Base-by-base conservation (phyloP, 2,113 vertebrate species). In the Chamaea fasciata region DNA sequence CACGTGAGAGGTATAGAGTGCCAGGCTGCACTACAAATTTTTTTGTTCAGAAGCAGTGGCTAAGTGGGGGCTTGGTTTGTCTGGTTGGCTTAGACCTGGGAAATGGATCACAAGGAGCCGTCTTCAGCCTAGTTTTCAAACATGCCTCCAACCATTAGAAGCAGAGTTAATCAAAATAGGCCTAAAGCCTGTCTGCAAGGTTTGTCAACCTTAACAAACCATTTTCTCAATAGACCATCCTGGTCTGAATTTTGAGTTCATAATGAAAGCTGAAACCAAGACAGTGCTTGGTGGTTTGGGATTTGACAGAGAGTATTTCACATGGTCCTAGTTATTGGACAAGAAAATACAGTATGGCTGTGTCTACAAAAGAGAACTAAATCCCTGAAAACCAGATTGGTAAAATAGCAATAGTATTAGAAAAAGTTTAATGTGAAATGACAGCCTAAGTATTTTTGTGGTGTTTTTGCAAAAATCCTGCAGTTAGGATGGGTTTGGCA, bases 281-380 rank as follows among this genome's bases (percentile, higher is more conserved):
- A 87, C 83, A 60, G 49, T 83, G 87, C 88, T 82, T 42, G 78
- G 92, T 94, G 95, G 90, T 96, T 97, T 96, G 87, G 90, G 92
- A 92, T 89, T 95, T 95, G 91, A 95, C 70, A 86, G 80, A 79
- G 46, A 94, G 41, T 86, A 84, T 95, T 96, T 96, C 92, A 96
- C 95, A 94, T 80, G 73, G 94, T 65, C 82, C 56, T 87, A 68
- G 83, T 87, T 95, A 92, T 10, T 87, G 96, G 83, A 81, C 68
- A 83, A 89, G 81, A 56, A 94, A 95, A 94, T 76, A 85, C 52
- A 87, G 71, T 15, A 71, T 87, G 62, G 73, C 75, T 87, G 23
- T 44, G 44, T 88, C 92, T 90, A 94, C 87, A 83, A 55, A 93
- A 83, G 30, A 85, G 67, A 89, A 87, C 57, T 50, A 82, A 90